These are phyloP conservation scores for Otocyon megalotis DNA, from an alignment of 2,113 vertebrate genomes.

Conservation along the genomic window DNA sequence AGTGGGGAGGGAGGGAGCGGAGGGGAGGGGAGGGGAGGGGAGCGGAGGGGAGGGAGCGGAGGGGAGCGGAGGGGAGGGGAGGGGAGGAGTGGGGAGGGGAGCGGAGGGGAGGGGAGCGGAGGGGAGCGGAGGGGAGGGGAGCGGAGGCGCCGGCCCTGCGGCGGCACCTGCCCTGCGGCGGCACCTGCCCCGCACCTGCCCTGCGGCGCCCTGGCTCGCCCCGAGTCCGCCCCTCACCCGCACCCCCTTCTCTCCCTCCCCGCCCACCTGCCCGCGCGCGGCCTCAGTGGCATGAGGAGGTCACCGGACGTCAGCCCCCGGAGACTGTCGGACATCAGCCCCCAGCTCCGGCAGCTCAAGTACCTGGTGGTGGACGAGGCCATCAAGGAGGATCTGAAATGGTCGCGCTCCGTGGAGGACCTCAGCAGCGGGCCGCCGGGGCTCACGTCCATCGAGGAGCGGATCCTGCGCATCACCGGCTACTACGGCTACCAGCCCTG, in stretches of 20 bases:
- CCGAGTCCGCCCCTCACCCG: background rate
- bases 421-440: constrained; percentile 92
- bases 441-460: constrained; percentile 94
- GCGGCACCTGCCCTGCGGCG: too few relatives aligned
- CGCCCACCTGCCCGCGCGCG: background rate
- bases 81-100: too few relatives aligned
- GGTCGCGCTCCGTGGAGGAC: constrained; percentile 96
- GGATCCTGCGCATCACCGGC: constrained; percentile 95
- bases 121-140: too few relatives aligned
- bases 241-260: background rate
- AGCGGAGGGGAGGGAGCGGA: too few relatives aligned
- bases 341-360: constrained; percentile 96
- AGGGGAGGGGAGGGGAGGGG: too few relatives aligned
- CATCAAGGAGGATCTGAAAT: constrained; percentile 96
- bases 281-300: constrained; percentile 91
- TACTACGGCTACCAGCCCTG: constrained; percentile 98
- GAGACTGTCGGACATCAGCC: constrained; percentile 98
- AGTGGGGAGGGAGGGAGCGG: too few relatives aligned
- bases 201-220: background rate
- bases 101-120: too few relatives aligned
- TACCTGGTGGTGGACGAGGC: constrained; percentile 96
- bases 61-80: too few relatives aligned
- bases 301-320: constrained; percentile 96
- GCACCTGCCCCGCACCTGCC: background rate
- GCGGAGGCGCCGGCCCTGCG: too few relatives aligned